Evolutionary conservation across 2,888 invertebrate genomes (phyloP).

Genomic region (Molanna angustata): DNA sequence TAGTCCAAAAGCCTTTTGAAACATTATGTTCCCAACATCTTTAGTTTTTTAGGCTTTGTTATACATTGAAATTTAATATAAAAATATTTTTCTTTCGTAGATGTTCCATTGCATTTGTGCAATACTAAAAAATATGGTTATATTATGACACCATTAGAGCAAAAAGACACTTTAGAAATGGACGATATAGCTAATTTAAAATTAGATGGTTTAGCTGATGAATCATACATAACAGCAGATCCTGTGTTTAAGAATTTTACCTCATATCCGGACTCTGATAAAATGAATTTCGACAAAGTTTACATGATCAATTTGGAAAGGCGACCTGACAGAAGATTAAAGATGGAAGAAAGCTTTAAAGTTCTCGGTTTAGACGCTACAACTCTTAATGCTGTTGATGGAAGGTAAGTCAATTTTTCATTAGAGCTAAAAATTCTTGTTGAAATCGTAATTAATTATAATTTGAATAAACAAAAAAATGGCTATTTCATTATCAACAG

Average conservation of each 20-base stretch:
- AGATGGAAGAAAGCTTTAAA: constrained; percentile 79
- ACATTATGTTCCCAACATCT: too few species aligned
- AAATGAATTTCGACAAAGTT: constrained; percentile 72
- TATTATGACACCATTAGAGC: constrained; percentile 76
- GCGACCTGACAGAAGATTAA: constrained; percentile 69
- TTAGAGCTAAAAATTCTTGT: too few species aligned
- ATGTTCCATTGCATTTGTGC: constrained; percentile 67
- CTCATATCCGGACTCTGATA: constrained; percentile 52
- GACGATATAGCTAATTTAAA: constrained; percentile 74
- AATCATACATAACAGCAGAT: constrained; percentile 46
- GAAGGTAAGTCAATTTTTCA: constrained; percentile 70
- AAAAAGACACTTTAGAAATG: constrained; percentile 57
- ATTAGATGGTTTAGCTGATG: constrained; percentile 67
- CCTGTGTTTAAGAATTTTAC: constrained; percentile 43
- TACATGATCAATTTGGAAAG: constrained; percentile 91
- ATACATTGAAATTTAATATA: neutral
- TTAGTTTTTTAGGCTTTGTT: neutral
- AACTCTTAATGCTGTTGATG: constrained; percentile 83
- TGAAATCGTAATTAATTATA: too few species aligned
- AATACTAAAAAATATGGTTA: constrained; percentile 83
- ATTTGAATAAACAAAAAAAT: too few species aligned
- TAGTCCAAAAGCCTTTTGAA: too few species aligned
- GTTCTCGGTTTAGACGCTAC: constrained; percentile 79
- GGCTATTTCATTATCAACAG: too few species aligned
- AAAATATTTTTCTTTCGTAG: constrained; percentile 38